Conservation (phyloP, 2,888 invertebrate species). For the Maniola hyperantus region DNA sequence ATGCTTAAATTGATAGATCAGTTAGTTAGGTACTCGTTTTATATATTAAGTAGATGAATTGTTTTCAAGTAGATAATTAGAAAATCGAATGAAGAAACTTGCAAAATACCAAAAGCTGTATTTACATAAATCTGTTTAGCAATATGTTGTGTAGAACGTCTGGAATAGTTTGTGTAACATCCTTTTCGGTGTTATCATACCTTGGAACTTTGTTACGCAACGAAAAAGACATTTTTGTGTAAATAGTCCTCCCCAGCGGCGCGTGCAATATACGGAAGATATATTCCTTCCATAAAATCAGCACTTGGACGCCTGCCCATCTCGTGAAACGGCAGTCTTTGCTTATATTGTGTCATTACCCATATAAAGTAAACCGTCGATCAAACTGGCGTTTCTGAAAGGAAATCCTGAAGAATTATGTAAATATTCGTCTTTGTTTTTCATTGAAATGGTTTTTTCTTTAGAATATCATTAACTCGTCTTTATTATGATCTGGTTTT, state of each 20-base stretch:
- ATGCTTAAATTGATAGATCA: too few species aligned
- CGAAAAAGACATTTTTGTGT: conserved; percentile 21
- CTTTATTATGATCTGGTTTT: too few species aligned
- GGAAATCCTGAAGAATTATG: not conserved
- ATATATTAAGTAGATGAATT: too few species aligned
- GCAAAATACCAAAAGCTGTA: conserved; percentile 2
- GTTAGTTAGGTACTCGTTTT: too few species aligned
- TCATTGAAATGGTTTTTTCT: not conserved
- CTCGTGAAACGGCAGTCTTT: conserved; percentile 45
- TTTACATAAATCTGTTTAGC: conserved; percentile 21
- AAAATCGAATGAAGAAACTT: not conserved
- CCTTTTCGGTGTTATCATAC: conserved; percentile 20
- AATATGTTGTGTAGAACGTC: conserved; percentile 16
- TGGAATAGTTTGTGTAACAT: conserved; percentile 24
- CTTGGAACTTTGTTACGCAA: conserved; percentile 22
- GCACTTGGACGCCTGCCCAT: conserved; percentile 56
- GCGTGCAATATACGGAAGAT: conserved; percentile 30
- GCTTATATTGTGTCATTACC: conserved; percentile 39
- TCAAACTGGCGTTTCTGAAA: conserved; percentile 13
- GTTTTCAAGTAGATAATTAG: not conserved
- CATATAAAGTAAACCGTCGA: conserved; percentile 26
- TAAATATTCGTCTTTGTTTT: conserved; percentile 5
- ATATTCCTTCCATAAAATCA: conserved; percentile 47
- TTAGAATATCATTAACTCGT: too few species aligned
- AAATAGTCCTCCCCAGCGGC: conserved; percentile 24